Percentiles rank a stretch among this genome's conserved stretches.
These are phyloP conservation scores for Lagodon rhomboides DNA, from an alignment of 2,797 vertebrate genomes.

Conservation along the genomic window DNA sequence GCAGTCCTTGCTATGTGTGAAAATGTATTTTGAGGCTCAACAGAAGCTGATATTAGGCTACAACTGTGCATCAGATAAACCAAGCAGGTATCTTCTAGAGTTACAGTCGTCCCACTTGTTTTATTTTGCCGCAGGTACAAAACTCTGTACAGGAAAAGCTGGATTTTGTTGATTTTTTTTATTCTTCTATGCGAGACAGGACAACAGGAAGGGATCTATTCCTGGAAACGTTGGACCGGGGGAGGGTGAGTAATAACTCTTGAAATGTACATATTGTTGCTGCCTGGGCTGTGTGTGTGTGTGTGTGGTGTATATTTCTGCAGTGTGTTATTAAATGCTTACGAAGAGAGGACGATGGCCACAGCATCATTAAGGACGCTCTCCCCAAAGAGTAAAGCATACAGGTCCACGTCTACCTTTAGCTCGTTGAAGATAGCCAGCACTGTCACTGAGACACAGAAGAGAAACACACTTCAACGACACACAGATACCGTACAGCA, in stretches of 20 bases:
- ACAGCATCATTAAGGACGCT: slow-evolving; percentile 98
- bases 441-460: slow-evolving; percentile 91
- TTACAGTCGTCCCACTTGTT: not conserved
- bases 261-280: not conserved
- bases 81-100: not conserved
- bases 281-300: not conserved
- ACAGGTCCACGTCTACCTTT: slow-evolving; percentile 97
- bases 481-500: slow-evolving; percentile 3
- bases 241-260: not conserved
- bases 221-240: not conserved
- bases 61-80: not conserved
- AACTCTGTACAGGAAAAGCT: not conserved
- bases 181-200: not conserved
- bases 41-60: not conserved
- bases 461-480: not conserved
- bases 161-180: not conserved
- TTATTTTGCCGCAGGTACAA: not conserved
- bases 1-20: not conserved
- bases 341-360: slow-evolving; percentile 98
- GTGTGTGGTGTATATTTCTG: slow-evolving; percentile 6
- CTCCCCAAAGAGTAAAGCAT: slow-evolving; percentile 97
- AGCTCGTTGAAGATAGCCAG: slow-evolving; percentile 98
- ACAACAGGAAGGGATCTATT: not conserved
- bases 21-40: not conserved
- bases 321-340: slow-evolving; percentile 76